Base-by-base conservation (phyloP, 2,797 vertebrate species). In the Jordanella pulchra region DNA sequence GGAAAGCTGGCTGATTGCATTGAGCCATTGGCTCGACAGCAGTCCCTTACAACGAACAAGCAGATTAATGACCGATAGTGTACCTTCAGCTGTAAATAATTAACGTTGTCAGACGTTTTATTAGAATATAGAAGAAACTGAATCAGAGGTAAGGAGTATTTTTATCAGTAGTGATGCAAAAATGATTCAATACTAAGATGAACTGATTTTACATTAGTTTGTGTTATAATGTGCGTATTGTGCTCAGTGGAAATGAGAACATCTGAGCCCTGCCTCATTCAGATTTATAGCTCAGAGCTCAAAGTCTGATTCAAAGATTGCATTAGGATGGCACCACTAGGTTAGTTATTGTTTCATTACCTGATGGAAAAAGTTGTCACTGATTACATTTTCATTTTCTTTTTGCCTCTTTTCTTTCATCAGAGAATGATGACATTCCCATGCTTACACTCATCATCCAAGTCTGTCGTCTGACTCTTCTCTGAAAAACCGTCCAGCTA, bases 381-480 rank as follows among this genome's bases (percentile, higher is more conserved):
- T 65, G 14, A 0, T 35, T 54, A 32, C 2, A 48, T 55, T 21
- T 13, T 14, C 14, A 18, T 44, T 45, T 32, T 51, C 9, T 17
- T 72, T 32, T 75, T 44, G 23, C 39, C 13, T 44, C 30, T 84
- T 27, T 77, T 27, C 64, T 14, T 30, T 86, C 51, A 28, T 66
- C 81, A 93, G 92, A 71, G 71, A 50, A 83, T 23, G 73, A 87
- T 83, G 84, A 58, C 75, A 39, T 28, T 65, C 60, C 81, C 55
- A 69, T 45, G 71, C 30, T 92, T 85, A 87, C 79, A 55, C 69
- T 58, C 71, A 65, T 76, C 65, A 11, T 76, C 17, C 60, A 54
- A 84, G 78, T 79, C 89, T 91, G 86, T 74, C 83, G 86, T 82
- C 48, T 73, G 78, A 81, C 76, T 70, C 80, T 84, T 87, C 87